Evolutionary conservation across 1,140 invertebrate species (phyloP), one percentile per base, ranked within the genome.

Genomic region (Saccostrea glomerata): DNA sequence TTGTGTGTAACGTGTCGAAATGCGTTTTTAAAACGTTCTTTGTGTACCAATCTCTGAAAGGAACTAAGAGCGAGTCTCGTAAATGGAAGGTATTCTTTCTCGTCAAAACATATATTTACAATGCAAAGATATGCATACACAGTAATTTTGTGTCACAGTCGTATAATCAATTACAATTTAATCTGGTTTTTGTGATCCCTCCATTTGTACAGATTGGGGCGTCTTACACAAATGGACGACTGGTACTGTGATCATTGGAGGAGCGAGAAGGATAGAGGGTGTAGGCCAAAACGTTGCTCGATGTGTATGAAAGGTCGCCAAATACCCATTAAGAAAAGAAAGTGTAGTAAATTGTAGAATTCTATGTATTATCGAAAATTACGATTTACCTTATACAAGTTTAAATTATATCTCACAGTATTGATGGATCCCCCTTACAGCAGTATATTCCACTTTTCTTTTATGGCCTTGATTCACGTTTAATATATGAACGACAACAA

Each of bases 91-190:
- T 77, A 77, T 77, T 77, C 70, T 77, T 77, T 15, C 70, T 7
- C 11, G 30, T 77, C 58, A 77, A 77, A 77, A 73, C 23, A 77
- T 77, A 77, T 77, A 77, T 77, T 77, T 36, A 77, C 70, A 77
- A 77, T 77, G 25, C 70, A 23, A 77, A 36, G 70, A 77, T 36
- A 77, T 77, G 70, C 70, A 77, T 77, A 77, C 70, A 77, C 25
- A 17, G 25, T 30, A 77, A 77, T 77, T 77, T 77, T 77, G 13
- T 77, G 5, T 77, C 70, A 30, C 25, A 36, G 70, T 11, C 70
- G 25, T 77, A 77, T 77, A 77, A 77, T 77, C 70, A 77, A 30
- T 77, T 77, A 5, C 70, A 7, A 30, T 77, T 77, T 23, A 15
- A 36, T 77, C 60, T 66, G 0, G 70, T 12, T 77, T 36, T 77